These are phyloP conservation scores for Steinernema hermaphroditum DNA, from an alignment of 2,888 invertebrate species.

Conservation along the genomic window DNA sequence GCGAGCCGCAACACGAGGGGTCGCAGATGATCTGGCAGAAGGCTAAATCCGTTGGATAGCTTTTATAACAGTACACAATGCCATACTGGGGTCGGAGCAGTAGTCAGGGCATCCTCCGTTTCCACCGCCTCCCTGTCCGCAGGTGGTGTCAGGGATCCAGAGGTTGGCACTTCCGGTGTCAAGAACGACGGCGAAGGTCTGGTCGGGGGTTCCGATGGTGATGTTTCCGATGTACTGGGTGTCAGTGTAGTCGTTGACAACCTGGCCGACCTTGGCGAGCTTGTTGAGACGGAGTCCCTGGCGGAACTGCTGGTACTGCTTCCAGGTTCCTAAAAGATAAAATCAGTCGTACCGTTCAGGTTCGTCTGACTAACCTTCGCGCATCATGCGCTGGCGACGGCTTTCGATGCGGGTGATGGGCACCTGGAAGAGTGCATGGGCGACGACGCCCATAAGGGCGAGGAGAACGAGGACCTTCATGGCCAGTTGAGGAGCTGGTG, in stretches of 20 bases:
- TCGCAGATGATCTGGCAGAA: conserved; percentile 34
- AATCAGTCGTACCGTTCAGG: neutral
- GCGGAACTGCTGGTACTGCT: conserved; percentile 31
- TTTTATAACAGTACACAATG: neutral
- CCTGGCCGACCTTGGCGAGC: conserved; percentile 31
- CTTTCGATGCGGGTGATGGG: neutral
- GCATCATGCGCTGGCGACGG: neutral
- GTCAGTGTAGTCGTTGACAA: conserved; percentile 37
- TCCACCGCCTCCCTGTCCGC: conserved; percentile 36
- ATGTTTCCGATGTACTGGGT: conserved; percentile 70
- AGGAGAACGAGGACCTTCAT: conserved; percentile 30
- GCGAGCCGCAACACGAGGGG: conserved; percentile 21
- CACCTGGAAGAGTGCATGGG: neutral
- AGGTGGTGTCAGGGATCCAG: conserved; percentile 53
- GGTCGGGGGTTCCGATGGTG: conserved; percentile 72
- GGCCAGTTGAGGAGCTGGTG: neutral
- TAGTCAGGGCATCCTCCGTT: conserved; percentile 30
- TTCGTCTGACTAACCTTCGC: neutral
- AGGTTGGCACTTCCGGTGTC: conserved; percentile 78
- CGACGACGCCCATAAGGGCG: conserved; percentile 21
- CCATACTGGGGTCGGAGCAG: conserved; percentile 25
- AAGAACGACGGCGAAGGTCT: conserved; percentile 78
- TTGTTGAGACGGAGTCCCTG: conserved; percentile 29
- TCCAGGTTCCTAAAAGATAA: neutral
- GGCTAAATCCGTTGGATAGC: neutral